Conservation (phyloP, 1,140 invertebrate species). For the Pollicipes pollicipes region DNA sequence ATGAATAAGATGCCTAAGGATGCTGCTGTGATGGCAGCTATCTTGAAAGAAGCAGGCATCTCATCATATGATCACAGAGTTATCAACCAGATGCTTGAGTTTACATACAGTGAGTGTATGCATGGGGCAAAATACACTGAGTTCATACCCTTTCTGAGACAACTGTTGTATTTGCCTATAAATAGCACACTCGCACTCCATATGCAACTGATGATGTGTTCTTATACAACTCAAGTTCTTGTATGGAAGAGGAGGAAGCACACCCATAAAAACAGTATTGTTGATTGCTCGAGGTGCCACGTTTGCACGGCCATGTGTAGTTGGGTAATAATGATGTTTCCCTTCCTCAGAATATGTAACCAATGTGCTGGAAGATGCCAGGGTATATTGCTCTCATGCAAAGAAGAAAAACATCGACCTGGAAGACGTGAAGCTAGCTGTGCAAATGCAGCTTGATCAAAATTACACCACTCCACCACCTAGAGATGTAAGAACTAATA, state of each 20-base stretch:
- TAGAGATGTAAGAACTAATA: constrained; percentile 72
- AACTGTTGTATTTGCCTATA: too few relatives aligned
- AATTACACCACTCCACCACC: constrained; percentile 78
- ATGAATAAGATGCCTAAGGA: constrained; percentile 53
- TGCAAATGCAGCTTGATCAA: constrained; percentile 74
- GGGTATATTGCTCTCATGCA: constrained; percentile 70
- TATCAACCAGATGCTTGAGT: constrained; percentile 86
- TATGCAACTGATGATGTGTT: too few relatives aligned
- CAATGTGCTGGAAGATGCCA: constrained; percentile 75
- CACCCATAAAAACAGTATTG: too few relatives aligned
- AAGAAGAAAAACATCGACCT: constrained; percentile 82
- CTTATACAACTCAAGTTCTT: too few relatives aligned
- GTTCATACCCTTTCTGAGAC: too few relatives aligned
- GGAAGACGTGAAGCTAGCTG: constrained; percentile 77
- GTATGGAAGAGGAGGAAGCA: too few relatives aligned
- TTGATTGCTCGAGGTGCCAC: too few relatives aligned
- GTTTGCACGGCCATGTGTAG: too few relatives aligned
- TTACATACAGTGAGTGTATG: constrained; percentile 61
- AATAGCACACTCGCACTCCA: too few relatives aligned
- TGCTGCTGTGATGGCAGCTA: constrained; percentile 83
- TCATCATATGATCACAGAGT: constrained; percentile 81
- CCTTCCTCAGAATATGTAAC: constrained; percentile 53
- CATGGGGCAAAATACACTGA: too few relatives aligned
- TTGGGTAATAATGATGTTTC: too few relatives aligned
- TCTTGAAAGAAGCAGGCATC: constrained; percentile 87